These are phyloP conservation scores for Pseudococcus viburni DNA, from an alignment of 2,888 invertebrate species.

Conservation along the genomic window DNA sequence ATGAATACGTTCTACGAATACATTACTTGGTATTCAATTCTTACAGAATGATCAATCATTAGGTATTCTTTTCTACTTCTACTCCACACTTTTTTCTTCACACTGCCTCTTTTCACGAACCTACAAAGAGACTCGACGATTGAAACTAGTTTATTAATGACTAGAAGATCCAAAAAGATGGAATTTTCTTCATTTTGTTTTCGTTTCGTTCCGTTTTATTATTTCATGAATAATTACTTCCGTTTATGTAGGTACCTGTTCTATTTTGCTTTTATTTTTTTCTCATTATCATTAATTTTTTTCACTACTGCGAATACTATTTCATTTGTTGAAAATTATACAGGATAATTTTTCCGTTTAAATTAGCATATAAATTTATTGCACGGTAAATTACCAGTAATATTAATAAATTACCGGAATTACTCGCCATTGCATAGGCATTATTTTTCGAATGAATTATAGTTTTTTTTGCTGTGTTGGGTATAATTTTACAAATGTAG, in stretches of 20 bases:
- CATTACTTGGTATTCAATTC: background rate
- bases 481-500: background rate
- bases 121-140: conserved; percentile 10
- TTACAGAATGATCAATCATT: background rate
- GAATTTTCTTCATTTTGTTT: conserved; percentile 36
- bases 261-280: background rate
- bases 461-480: background rate
- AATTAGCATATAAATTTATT: conserved; percentile 43
- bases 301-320: background rate
- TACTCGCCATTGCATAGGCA: conserved; percentile 11
- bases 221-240: conserved; percentile 28
- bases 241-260: background rate
- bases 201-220: conserved; percentile 30
- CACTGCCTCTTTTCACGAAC: background rate
- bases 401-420: conserved; percentile 27
- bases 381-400: conserved; percentile 29
- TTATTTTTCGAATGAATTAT: background rate
- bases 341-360: background rate
- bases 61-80: background rate
- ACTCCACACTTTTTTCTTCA: background rate
- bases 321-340: conserved; percentile 26
- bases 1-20: no score
- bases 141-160: conserved; percentile 36
- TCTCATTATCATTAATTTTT: conserved; percentile 43
- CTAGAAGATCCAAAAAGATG: background rate